These are phyloP conservation scores for Mormyrops attenuatus DNA, from an alignment of 2,797 vertebrate genomes.

Conservation along the genomic window DNA sequence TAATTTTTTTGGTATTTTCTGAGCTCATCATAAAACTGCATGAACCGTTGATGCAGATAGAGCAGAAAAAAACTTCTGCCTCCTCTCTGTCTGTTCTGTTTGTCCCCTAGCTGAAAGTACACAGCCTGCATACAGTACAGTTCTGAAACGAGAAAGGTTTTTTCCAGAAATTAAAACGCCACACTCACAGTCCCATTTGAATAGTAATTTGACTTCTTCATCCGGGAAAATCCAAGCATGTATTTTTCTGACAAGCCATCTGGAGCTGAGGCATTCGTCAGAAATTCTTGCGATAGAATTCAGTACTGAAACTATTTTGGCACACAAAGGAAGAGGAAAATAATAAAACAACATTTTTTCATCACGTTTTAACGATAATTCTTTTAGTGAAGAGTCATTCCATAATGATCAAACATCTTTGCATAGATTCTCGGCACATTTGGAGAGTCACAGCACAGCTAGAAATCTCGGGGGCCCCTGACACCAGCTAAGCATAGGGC, in stretches of 20 bases:
- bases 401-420: background rate
- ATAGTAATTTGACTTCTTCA: background rate
- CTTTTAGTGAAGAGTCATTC: background rate
- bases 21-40: background rate
- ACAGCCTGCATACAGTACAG: background rate
- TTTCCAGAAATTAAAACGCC: background rate
- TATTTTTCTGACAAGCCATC: background rate
- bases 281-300: background rate
- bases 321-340: background rate
- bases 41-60: background rate
- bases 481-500: background rate
- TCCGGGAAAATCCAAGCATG: background rate
- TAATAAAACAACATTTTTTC: background rate
- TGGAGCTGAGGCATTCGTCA: constrained; percentile 11
- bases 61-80: background rate
- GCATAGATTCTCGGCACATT: background rate
- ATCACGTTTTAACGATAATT: background rate
- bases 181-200: background rate
- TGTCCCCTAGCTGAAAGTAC: background rate
- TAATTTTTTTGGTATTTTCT: background rate
- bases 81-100: background rate
- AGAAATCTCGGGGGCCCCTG: background rate
- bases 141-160: background rate
- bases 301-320: background rate
- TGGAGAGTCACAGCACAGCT: background rate